Evolutionary conservation across 1,140 invertebrate genomes (phyloP).

Genomic region (Sarcophaga peregrina): DNA sequence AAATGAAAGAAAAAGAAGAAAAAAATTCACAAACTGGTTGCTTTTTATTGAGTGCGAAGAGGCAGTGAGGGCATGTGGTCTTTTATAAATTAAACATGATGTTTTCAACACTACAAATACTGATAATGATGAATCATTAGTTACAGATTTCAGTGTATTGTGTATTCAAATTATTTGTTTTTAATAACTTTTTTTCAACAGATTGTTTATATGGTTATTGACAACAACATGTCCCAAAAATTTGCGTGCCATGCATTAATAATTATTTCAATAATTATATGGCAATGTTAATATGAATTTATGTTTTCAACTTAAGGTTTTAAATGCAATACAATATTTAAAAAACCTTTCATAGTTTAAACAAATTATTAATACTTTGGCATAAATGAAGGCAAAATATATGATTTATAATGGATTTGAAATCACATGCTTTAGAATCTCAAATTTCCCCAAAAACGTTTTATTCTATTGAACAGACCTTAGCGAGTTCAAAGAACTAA

Average conservation of each 20-base stretch:
- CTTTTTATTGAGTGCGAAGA: not conserved
- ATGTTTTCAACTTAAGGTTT: not conserved
- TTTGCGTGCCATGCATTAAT: not conserved
- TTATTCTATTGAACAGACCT: slow-evolving; percentile 16
- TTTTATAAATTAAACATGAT: not conserved
- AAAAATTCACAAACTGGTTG: not conserved
- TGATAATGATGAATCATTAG: slow-evolving; percentile 6
- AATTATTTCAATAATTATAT: not conserved
- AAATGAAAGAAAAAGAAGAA: too few relatives aligned
- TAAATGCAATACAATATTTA: not conserved
- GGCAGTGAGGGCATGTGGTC: not conserved
- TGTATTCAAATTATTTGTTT: not conserved
- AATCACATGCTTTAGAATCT: not conserved
- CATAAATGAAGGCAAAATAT: not conserved
- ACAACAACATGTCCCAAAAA: not conserved
- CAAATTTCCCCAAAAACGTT: slow-evolving; percentile 19
- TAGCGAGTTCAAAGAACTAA: slow-evolving; percentile 29
- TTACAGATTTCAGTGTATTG: not conserved
- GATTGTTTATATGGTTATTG: not conserved
- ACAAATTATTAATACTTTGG: too few relatives aligned
- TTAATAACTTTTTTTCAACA: not conserved
- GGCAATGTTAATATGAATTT: not conserved
- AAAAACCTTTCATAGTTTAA: too few relatives aligned
- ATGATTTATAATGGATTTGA: not conserved
- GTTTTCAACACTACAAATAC: not conserved